Base-by-base conservation (phyloP, 2,113 vertebrate genomes). In the Piliocolobus tephrosceles region DNA sequence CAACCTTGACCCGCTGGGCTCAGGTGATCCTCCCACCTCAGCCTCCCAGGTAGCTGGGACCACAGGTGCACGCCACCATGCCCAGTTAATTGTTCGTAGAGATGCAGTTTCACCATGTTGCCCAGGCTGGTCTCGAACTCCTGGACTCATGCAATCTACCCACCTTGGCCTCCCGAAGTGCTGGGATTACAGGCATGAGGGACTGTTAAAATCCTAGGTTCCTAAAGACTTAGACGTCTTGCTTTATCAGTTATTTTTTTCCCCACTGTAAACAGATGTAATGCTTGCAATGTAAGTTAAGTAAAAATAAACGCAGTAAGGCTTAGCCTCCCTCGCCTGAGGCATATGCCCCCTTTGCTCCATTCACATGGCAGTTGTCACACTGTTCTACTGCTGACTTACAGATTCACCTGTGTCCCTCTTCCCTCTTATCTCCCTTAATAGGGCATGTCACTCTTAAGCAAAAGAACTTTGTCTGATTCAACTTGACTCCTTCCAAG, bases 401-500 rank as follows among this genome's bases (percentile, higher is more conserved):
- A 88, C 52, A 73, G 70, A 94, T 70, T 79, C 81, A 86, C 80
- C 45, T 73, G 32, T 45, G 30, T 94, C 85, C 91, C 18, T 58
- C 52, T 86, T 58, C 82, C 94, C 22, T 58, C 52, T 86, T 58
- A 84, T 72, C 91, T 91, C 25, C 61, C 32, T 90, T 93, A 96
- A 75, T 83, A 96, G 89, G 16, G 16, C 40, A 52, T 4, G 17
- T 8, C 66, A 35, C 32, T 73, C 47, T 84, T 87, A n/a, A 73
- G 85, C 52, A 76, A 20, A 75, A 57, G 18, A 35, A 66, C 32
- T 61, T 73, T 70, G n/a, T 82, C 45, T 75, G 75, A 64, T 45
- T 85, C 43, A 50, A 17, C 72, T 16, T 68, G 18, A 81, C 47
- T 96, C 35, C 22, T 93, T 88, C 55, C 76, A 84, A 73, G 40